Evolutionary conservation across 2,113 vertebrate species (phyloP).

Genomic region (Dicentrarchus labrax): DNA sequence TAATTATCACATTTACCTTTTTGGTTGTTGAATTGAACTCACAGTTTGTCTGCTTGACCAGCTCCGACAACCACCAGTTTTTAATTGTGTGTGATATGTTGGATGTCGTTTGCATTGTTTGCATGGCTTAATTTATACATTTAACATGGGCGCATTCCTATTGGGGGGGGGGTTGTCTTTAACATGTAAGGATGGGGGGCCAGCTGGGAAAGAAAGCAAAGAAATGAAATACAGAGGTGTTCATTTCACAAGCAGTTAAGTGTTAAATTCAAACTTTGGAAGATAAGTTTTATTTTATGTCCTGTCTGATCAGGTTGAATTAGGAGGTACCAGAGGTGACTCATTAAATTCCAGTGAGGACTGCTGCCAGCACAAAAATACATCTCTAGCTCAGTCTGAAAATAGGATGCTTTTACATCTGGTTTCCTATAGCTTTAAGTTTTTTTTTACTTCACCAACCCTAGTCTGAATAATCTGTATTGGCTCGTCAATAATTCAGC

Average conservation of each 20-base stretch:
- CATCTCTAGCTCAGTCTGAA: constrained; percentile 20
- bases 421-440: neutral
- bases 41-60: constrained; percentile 35
- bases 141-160: neutral
- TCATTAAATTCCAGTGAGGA: neutral
- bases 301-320: constrained; percentile 2
- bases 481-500: constrained; percentile 68
- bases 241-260: neutral
- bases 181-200: neutral
- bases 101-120: constrained; percentile 28
- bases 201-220: neutral
- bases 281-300: neutral
- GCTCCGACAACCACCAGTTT: constrained; percentile 63
- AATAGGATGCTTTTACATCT: constrained; percentile 20
- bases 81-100: constrained; percentile 31
- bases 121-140: constrained; percentile 1
- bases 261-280: neutral
- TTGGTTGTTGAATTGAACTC: neutral
- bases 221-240: neutral
- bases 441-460: constrained; percentile 8
- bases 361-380: constrained; percentile 12
- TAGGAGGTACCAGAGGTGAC: neutral
- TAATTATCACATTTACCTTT: neutral
- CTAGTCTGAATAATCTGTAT: constrained; percentile 39
- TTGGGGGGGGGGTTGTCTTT: neutral